Conservation (phyloP, 2,888 invertebrate genomes). For the Hyppa rectilinea region DNA sequence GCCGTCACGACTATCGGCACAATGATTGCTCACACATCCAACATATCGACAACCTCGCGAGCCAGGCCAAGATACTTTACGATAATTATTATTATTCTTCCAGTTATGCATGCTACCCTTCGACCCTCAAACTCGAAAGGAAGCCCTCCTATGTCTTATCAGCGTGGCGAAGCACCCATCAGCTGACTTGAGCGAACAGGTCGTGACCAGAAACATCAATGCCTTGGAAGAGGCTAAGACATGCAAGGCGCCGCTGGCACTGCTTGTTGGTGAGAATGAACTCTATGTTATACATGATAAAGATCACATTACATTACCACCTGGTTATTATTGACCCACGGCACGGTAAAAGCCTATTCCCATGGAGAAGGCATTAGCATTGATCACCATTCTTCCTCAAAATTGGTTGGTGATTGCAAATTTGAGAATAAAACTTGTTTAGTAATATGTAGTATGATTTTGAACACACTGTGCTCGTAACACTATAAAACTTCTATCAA, state of each 20-base stretch:
- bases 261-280: constrained; percentile 70
- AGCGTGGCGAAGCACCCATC: constrained; percentile 59
- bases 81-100: constrained; percentile 4
- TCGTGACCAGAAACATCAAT: constrained; percentile 51
- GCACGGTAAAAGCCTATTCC: too few relatives aligned
- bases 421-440: too few relatives aligned
- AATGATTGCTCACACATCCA: too few relatives aligned
- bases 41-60: too few relatives aligned
- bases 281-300: neutral
- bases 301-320: neutral
- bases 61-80: too few relatives aligned
- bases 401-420: too few relatives aligned
- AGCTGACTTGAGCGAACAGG: constrained; percentile 47
- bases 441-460: too few relatives aligned
- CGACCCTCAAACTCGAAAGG: constrained; percentile 67
- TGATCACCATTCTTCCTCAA: neutral
- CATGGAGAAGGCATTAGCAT: neutral
- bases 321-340: neutral
- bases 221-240: constrained; percentile 67
- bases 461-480: too few relatives aligned
- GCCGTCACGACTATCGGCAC: too few relatives aligned
- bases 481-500: too few relatives aligned
- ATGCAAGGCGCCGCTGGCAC: constrained; percentile 73
- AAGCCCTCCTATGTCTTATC: constrained; percentile 70
- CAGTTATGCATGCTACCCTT: constrained; percentile 73